Evolutionary conservation across 2,888 invertebrate genomes (phyloP).

Genomic region (Catocala sponsa): DNA sequence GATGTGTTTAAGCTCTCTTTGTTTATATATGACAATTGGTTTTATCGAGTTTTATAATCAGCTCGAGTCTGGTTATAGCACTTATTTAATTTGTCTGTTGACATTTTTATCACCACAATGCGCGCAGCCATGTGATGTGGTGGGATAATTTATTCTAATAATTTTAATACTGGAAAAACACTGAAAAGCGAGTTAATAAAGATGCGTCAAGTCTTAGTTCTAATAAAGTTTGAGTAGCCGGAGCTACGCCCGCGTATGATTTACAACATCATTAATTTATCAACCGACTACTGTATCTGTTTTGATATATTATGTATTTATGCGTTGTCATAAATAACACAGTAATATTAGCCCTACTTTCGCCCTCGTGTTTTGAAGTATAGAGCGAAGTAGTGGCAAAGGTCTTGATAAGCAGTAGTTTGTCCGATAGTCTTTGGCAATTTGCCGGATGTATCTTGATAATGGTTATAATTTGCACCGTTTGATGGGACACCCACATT

Average conservation of each 20-base stretch:
- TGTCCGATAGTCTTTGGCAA: conserved; percentile 72
- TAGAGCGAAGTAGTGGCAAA: conserved; percentile 65
- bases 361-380: conserved; percentile 66
- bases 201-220: neutral
- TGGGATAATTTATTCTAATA: too few species aligned
- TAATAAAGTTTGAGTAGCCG: conserved; percentile 22
- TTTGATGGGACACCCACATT: conserved; percentile 56
- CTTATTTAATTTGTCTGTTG: neutral
- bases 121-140: too few species aligned
- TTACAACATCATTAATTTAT: conserved; percentile 57
- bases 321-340: conserved; percentile 59
- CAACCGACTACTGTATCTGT: conserved; percentile 54
- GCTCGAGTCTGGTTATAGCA: too few species aligned
- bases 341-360: conserved; percentile 66
- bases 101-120: neutral
- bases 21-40: conserved; percentile 2
- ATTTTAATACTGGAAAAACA: neutral
- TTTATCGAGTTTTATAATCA: neutral
- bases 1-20: conserved; percentile 24
- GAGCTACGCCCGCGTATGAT: conserved; percentile 32
- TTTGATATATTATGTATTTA: conserved; percentile 59
- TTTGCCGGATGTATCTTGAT: conserved; percentile 78
- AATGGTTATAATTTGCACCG: conserved; percentile 60
- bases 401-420: conserved; percentile 74
- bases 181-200: neutral